Evolutionary conservation across 2,797 vertebrate species (phyloP).

Genomic region (Smutsia gigantea): DNA sequence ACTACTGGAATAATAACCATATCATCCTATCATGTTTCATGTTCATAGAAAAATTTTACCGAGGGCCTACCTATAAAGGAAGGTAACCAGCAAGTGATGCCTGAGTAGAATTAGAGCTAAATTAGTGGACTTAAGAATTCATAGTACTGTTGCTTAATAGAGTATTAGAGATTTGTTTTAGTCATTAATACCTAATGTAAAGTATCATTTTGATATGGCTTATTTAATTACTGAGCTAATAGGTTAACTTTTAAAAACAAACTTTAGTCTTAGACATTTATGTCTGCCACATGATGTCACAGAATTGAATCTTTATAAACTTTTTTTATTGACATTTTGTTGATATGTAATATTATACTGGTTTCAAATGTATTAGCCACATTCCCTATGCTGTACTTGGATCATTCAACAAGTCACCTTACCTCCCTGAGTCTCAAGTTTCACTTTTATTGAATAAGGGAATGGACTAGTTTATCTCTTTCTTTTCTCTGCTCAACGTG

Average conservation of each 20-base stretch:
- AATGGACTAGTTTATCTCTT: neutral
- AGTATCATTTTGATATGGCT: neutral
- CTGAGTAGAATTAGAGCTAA: conserved; percentile 15
- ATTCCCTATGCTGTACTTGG: too few relatives aligned
- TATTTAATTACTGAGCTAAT: neutral
- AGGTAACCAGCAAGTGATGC: neutral
- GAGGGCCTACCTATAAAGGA: neutral
- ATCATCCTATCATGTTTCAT: neutral
- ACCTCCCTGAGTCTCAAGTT: neutral
- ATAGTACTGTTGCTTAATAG: neutral
- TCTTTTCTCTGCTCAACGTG: neutral
- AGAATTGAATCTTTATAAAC: neutral
- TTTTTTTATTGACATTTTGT: too few relatives aligned
- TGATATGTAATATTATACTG: too few relatives aligned
- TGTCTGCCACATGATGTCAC: neutral
- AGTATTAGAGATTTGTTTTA: neutral
- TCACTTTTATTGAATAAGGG: neutral
- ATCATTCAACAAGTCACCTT: neutral
- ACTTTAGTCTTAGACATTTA: neutral
- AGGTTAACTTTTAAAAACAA: conserved; percentile 21
- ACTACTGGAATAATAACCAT: neutral
- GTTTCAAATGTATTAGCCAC: too few relatives aligned
- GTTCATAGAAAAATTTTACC: neutral
- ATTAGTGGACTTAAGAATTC: conserved; percentile 6
- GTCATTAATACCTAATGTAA: neutral